phyloP scores from a whole-genome alignment of 2,113 vertebrate species.

The Oncorhynchus clarkii region DNA sequence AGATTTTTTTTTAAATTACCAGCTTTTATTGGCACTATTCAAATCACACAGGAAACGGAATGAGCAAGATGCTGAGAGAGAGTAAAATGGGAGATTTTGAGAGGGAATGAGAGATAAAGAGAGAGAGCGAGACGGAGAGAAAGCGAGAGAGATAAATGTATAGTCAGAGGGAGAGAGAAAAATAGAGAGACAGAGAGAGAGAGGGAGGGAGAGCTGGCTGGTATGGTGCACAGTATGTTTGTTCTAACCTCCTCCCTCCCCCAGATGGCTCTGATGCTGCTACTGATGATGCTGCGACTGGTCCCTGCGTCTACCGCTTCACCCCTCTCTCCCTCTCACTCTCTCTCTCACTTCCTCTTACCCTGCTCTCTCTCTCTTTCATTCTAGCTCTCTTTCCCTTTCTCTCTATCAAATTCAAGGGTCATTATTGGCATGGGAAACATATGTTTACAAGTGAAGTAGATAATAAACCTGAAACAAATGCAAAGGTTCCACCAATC shows the following conservation, averaged over 20 bases:
- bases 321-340: not conserved
- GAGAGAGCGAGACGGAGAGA: not conserved
- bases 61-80: not conserved
- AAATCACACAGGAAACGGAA: no score
- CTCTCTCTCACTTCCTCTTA: not conserved
- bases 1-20: not conserved
- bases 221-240: not conserved
- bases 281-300: not conserved
- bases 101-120: not conserved
- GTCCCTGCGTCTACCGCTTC: not conserved
- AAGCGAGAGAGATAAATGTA: not conserved
- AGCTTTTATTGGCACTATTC: no score
- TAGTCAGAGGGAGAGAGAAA: not conserved
- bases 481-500: not conserved
- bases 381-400: not conserved
- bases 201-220: not conserved
- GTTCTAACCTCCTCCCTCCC: not conserved
- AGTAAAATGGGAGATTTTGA: not conserved
- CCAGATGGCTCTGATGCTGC: slow-evolving; percentile 5
- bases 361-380: no score
- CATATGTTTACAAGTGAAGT: no score
- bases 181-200: not conserved
- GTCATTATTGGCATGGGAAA: no score
- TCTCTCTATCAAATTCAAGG: not conserved
- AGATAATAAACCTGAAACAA: no score